Evolutionary conservation across 1,140 invertebrate genomes (phyloP).

Genomic region (Aricia agestis): DNA sequence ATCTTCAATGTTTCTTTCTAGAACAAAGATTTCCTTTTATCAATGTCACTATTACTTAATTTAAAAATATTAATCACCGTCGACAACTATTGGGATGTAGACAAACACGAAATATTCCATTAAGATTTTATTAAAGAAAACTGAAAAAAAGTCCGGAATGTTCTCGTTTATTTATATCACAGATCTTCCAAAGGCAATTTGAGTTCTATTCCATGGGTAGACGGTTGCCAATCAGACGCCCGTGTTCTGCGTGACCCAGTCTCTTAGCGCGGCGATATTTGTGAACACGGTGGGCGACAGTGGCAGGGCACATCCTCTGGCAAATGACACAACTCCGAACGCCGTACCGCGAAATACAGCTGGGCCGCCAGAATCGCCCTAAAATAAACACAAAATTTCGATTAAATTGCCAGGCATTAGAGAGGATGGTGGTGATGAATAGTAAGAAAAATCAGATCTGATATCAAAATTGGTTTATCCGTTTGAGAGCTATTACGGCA

Average conservation of each 20-base stretch:
- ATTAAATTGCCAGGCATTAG: not conserved
- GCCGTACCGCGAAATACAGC: constrained; percentile 62
- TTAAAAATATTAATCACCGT: constrained; percentile 14
- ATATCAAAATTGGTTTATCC: too few relatives aligned
- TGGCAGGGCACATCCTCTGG: constrained; percentile 62
- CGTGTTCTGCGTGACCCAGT: constrained; percentile 64
- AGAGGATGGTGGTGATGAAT: too few relatives aligned
- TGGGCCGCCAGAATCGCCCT: constrained; percentile 70
- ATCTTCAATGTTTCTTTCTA: too few relatives aligned
- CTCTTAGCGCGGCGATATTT: constrained; percentile 58
- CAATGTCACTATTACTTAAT: not conserved
- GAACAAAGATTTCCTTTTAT: not conserved
- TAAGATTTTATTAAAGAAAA: constrained; percentile 2
- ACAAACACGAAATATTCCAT: constrained; percentile 11
- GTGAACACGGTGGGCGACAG: constrained; percentile 69
- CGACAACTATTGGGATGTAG: constrained; percentile 11
- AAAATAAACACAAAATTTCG: constrained; percentile 17
- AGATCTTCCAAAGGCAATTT: constrained; percentile 32
- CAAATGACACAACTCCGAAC: constrained; percentile 68
- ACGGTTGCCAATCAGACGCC: constrained; percentile 45
- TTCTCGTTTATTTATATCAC: constrained; percentile 48
- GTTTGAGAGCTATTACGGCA: too few relatives aligned
- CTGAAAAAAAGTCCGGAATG: constrained; percentile 25
- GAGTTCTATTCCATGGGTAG: constrained; percentile 21
- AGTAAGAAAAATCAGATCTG: too few relatives aligned